Base-by-base conservation (phyloP, 2,888 invertebrate genomes). In the Chouioia cunea region DNA sequence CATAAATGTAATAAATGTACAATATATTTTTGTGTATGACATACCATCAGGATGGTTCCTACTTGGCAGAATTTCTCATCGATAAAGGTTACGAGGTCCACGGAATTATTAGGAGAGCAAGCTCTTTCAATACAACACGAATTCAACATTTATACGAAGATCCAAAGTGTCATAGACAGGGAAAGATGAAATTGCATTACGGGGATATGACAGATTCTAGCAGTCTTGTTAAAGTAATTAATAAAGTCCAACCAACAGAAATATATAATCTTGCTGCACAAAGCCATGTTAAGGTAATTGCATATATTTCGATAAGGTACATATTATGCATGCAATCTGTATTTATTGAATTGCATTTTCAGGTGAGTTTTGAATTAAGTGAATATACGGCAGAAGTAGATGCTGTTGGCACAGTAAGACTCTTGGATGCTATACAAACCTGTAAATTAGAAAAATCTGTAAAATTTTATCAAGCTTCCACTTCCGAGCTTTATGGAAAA, bases 321-420 rank as follows among this genome's bases (percentile, higher is more conserved):
- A 36, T 60, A 15, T 15, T 20, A 52, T 6, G 18, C 16, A 62
- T 22, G 47, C 57, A 43, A 53, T 53, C 12, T 46, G 47, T 23
- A 47, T 18, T 59, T 44, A 6, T 53, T 53, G 44, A 66, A 18
- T 57, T 36, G 18, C 43, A 65, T 57, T 66, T 74, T 36, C 78
- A 92, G 92, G 91, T 93, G 52, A 99, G 99, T 0, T 99, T 99
- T 84, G 99, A 99, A 82, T 88, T 99, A 73, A 97, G 97, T 80
- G 99, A 99, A 87, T 99, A 99, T 82, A 99, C 99, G 0, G 97
- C 99, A 0, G 97, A 99, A 88, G 97, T 98, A 1, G 97, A 97
- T 86, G 97, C 94, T 0, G 90, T 97, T n/a, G 97, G 98, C 14
- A 97, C 97, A 0, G 88, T 98, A 23, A 89, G 97, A 76, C 87